A percentile compares a stretch with the other conserved stretches of the same genome.
Conservation (phyloP, 2,888 invertebrate genomes). For the Protophormia terraenovae region DNA sequence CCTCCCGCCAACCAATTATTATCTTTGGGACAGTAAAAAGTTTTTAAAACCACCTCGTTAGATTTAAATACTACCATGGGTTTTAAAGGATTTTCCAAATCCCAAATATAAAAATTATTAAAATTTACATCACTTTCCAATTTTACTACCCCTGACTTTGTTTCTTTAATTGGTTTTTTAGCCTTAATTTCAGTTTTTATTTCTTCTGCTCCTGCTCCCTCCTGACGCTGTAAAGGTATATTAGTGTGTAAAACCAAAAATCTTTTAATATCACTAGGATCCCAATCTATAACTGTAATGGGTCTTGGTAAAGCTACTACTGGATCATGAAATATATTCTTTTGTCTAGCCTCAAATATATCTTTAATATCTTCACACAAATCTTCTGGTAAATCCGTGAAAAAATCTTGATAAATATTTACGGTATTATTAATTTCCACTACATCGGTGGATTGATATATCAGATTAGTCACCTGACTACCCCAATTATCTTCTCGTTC, state of each 20-base stretch:
- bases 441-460: constrained; percentile 68
- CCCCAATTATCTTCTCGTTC: constrained; percentile 90
- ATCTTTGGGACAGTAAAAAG: constrained; percentile 94
- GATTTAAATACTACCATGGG: constrained; percentile 88
- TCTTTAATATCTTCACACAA: constrained; percentile 82
- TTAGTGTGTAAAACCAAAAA: constrained; percentile 74
- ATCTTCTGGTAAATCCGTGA: constrained; percentile 82
- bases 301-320: constrained; percentile 80
- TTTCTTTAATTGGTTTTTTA: background rate
- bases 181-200: background rate
- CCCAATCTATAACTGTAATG: constrained; percentile 85
- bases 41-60: constrained; percentile 86
- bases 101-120: constrained; percentile 77
- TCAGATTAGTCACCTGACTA: constrained; percentile 82
- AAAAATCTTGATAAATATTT: constrained; percentile 90
- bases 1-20: constrained; percentile 88
- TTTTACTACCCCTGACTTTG: background rate
- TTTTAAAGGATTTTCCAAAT: constrained; percentile 80
- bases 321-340: constrained; percentile 87
- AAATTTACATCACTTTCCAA: background rate
- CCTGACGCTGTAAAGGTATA: constrained; percentile 42
- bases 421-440: constrained; percentile 88
- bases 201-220: background rate
- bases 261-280: constrained; percentile 82
- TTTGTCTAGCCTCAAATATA: constrained; percentile 83